Evolutionary conservation across 2,113 vertebrate genomes (phyloP), one percentile per base, ranked within the genome.

Genomic region (Etheostoma cragini): DNA sequence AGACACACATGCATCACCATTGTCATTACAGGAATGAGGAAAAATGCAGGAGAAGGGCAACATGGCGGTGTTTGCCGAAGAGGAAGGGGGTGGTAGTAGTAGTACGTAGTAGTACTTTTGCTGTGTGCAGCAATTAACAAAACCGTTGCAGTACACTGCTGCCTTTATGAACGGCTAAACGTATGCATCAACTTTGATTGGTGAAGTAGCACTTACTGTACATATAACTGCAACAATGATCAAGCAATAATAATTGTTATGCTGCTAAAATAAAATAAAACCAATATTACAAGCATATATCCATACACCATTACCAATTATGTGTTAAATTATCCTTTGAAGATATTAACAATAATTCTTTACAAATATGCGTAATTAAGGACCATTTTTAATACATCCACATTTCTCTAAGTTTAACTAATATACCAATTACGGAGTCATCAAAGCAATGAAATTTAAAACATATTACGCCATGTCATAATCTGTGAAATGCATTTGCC

Each of bases 401-500:
- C 46, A 72, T 38, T 45, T 52, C 15, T 22, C 4, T 22, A 45
- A 71, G 15, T 80, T 75, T 2, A 50, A 57, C 83, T 75, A 74
- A 86, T 69, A 35, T 21, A 53, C 75, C 73, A 84, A 87, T 85
- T 72, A 84, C 30, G 26, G 12, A 60, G 77, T 75, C 16, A 24
- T 0, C 2, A 65, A 57, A 74, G 62, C 62, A 58, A 22, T 66
- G 15, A 54, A 72, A 71, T 53, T 42, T 75, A 50, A 81, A 45
- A 81, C 76, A 79, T 42, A 78, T 84, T 45, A 69, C 64, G 65
- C 45, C 35, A 15, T 87, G 73, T 58, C 12, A 22, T 47, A 68
- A 85, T 89, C 80, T 79, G 75, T 61, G 72, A 86, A 90, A 87
- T 60, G 74, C 60, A 45, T 86, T 87, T 57, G 33, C 54, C 26